Percentiles rank a stretch among this genome's conserved stretches.
Evolutionary conservation across 2,888 invertebrate species (phyloP).

Genomic region (Melolontha melolontha): DNA sequence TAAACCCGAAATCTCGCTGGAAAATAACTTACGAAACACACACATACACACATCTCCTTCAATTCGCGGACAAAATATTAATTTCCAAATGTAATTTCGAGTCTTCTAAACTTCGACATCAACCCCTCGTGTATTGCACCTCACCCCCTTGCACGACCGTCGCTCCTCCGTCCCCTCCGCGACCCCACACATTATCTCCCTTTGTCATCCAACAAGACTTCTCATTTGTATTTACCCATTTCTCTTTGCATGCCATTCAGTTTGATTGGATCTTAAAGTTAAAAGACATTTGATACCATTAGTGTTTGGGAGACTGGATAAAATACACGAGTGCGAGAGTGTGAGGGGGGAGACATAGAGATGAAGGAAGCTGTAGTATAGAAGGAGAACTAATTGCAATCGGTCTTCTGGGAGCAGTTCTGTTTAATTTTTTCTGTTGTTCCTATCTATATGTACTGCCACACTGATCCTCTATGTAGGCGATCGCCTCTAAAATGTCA

Average conservation of each 20-base stretch:
- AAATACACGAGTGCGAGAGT: neutral
- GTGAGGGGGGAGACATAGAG: neutral
- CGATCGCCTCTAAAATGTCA: too few species aligned
- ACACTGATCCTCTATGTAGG: slow-evolving; percentile 7
- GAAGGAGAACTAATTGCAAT: slow-evolving; percentile 50
- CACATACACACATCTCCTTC: slow-evolving; percentile 5
- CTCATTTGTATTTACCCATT: slow-evolving; percentile 31
- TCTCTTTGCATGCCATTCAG: slow-evolving; percentile 49
- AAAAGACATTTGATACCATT: slow-evolving; percentile 52
- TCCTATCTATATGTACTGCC: slow-evolving; percentile 47
- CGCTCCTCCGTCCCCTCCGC: neutral
- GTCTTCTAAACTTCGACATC: neutral
- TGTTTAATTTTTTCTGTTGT: slow-evolving; percentile 47
- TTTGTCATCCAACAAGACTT: slow-evolving; percentile 32
- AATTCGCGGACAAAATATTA: slow-evolving; percentile 15
- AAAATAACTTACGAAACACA: neutral
- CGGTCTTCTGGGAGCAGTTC: slow-evolving; percentile 50
- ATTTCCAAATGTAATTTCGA: slow-evolving; percentile 26
- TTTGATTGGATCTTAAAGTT: slow-evolving; percentile 52
- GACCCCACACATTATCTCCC: slow-evolving; percentile 15
- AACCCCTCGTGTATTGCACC: slow-evolving; percentile 4
- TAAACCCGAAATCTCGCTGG: too few species aligned
- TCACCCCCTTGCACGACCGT: slow-evolving; percentile 5
- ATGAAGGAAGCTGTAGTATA: slow-evolving; percentile 16
- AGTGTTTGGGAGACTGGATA: slow-evolving; percentile 35